Evolutionary conservation across 2,888 invertebrate species (phyloP).

Genomic region (Phaonia tiefii): DNA sequence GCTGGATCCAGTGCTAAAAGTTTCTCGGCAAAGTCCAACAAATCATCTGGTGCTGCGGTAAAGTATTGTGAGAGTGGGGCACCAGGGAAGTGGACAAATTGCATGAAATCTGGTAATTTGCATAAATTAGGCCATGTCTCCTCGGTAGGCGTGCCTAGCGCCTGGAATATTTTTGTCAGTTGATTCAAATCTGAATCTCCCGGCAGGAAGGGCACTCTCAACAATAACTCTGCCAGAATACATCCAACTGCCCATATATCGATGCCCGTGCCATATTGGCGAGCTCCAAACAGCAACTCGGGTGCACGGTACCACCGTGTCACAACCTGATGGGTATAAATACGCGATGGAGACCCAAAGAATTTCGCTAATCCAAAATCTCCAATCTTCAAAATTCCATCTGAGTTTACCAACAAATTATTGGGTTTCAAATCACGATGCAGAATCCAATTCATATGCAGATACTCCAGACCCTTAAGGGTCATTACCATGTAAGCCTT

Average conservation of each 20-base stretch:
- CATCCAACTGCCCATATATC: conserved; percentile 99
- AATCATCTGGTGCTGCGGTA: conserved; percentile 96
- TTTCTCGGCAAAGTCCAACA: conserved; percentile 89
- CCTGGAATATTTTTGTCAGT: conserved; percentile 95
- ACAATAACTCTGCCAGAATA: conserved; percentile 95
- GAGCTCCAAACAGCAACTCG: conserved; percentile 96
- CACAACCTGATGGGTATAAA: conserved; percentile 98
- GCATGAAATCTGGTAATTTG: conserved; percentile 93
- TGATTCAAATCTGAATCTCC: conserved; percentile 99
- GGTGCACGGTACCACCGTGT: conserved; percentile 97
- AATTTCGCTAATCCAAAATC: conserved; percentile 99
- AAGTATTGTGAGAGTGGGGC: conserved; percentile 95
- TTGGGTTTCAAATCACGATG: conserved; percentile 99
- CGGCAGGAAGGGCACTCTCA: conserved; percentile 96
- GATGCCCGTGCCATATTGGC: conserved; percentile 96
- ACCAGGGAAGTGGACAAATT: conserved; percentile 92
- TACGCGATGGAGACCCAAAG: conserved; percentile 97
- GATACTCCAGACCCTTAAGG: conserved; percentile 93
- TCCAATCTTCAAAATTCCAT: conserved; percentile 97
- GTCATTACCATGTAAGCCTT: conserved; percentile 98
- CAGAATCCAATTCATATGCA: conserved; percentile 97
- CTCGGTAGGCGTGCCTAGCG: conserved; percentile 95
- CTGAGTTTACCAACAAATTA: conserved; percentile 95
- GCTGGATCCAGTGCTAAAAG: conserved; percentile 91
- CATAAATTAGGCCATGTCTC: conserved; percentile 94